Conservation (phyloP, 2,113 vertebrate genomes). For the Channa argus region DNA sequence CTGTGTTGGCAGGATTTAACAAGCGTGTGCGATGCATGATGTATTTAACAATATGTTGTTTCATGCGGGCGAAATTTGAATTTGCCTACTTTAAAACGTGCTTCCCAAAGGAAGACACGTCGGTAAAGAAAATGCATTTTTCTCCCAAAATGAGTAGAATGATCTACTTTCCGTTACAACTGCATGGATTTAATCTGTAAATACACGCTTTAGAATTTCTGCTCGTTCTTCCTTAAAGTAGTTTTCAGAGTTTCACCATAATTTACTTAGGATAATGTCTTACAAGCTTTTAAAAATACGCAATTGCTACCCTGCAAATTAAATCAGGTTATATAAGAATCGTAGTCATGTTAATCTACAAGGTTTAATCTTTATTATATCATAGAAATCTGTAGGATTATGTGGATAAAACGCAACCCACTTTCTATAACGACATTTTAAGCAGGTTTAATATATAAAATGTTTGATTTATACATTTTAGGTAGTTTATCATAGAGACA, state of each 20-base stretch:
- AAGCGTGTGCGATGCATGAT: not conserved
- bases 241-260: not conserved
- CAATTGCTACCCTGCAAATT: not conserved
- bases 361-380: not conserved
- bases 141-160: not conserved
- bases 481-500: slow-evolving; percentile 35
- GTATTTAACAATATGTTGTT: not conserved
- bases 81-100: slow-evolving; percentile 1
- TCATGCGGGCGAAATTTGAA: not conserved
- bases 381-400: not conserved
- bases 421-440: not conserved
- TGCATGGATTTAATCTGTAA: too few species aligned
- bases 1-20: not conserved
- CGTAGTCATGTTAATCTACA: not conserved
- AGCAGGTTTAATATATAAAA: not conserved
- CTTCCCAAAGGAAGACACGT: not conserved
- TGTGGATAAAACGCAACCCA: slow-evolving; percentile 6
- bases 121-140: not conserved
- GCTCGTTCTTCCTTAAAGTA: not conserved
- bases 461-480: not conserved
- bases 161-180: too few species aligned
- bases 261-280: not conserved
- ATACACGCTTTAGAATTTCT: not conserved
- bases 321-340: not conserved
- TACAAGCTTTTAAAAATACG: not conserved